Evolutionary conservation across 2,797 vertebrate genomes (phyloP).

Genomic region (Sciurus carolinensis): DNA sequence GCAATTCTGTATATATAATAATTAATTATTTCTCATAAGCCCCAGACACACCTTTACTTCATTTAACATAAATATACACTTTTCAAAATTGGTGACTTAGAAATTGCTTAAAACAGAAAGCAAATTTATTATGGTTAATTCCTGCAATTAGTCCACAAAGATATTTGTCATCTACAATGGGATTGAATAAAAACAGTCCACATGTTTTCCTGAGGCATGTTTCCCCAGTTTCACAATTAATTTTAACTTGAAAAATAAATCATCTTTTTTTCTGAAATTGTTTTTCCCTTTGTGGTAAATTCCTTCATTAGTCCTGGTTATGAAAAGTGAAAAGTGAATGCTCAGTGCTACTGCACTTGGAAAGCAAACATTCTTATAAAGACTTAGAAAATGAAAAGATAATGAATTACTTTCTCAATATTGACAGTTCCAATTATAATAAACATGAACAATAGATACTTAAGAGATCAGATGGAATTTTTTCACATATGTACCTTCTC

Average conservation of each 20-base stretch:
- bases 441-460: not conserved
- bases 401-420: not conserved
- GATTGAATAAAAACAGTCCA: not conserved
- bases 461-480: not conserved
- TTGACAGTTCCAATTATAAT: conserved; percentile 39
- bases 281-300: conserved; percentile 56
- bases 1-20: conserved; percentile 52
- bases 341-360: not conserved
- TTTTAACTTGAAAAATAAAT: conserved; percentile 65
- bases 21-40: conserved; percentile 34
- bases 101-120: conserved; percentile 57
- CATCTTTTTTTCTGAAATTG: conserved; percentile 57
- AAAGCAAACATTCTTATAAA: conserved; percentile 40
- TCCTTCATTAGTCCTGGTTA: not conserved
- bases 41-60: conserved; percentile 7
- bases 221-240: conserved; percentile 66
- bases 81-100: conserved; percentile 54
- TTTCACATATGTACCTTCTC: not conserved
- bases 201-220: conserved; percentile 64
- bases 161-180: conserved; percentile 30
- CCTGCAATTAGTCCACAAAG: conserved; percentile 59
- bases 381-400: conserved; percentile 32
- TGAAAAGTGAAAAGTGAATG: conserved; percentile 22
- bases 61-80: conserved; percentile 10
- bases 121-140: conserved; percentile 42